A percentile compares a stretch with the other conserved stretches of the same genome.
phyloP scores from a whole-genome alignment of 2,888 invertebrate genomes.

The Caenorhabditis virilis region DNA sequence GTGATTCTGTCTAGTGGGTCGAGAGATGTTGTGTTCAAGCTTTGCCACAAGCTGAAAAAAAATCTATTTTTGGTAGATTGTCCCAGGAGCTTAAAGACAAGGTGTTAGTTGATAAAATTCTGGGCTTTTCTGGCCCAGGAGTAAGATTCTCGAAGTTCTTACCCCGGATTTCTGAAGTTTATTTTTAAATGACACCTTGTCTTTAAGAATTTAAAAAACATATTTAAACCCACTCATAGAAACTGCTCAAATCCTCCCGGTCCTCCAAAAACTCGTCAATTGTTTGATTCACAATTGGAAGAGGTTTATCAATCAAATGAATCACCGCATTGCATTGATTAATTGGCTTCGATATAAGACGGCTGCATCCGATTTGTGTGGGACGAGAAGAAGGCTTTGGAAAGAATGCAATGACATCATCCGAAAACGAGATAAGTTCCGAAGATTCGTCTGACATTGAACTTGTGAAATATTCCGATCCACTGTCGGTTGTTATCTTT shows the following conservation, averaged over 20 bases:
- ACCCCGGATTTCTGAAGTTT: no score
- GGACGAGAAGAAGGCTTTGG: no score
- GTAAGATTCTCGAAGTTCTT: no score
- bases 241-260: background rate
- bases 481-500: background rate
- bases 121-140: no score
- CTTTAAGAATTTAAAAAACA: no score
- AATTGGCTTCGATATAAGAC: background rate
- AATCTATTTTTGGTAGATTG: background rate
- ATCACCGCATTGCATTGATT: slow-evolving; percentile 2
- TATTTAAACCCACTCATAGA: background rate
- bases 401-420: no score
- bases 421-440: background rate
- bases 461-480: background rate
- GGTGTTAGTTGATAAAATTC: no score
- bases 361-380: background rate
- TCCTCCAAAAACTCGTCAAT: background rate
- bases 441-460: background rate
- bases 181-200: no score
- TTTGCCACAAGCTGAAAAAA: background rate
- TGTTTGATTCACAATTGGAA: background rate
- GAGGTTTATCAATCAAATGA: slow-evolving; percentile 2
- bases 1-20: background rate
- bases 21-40: background rate
- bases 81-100: background rate